Percentiles rank a stretch among this genome's conserved stretches.
Conservation (phyloP, 2,113 vertebrate species). For the Mus spicilegus region DNA sequence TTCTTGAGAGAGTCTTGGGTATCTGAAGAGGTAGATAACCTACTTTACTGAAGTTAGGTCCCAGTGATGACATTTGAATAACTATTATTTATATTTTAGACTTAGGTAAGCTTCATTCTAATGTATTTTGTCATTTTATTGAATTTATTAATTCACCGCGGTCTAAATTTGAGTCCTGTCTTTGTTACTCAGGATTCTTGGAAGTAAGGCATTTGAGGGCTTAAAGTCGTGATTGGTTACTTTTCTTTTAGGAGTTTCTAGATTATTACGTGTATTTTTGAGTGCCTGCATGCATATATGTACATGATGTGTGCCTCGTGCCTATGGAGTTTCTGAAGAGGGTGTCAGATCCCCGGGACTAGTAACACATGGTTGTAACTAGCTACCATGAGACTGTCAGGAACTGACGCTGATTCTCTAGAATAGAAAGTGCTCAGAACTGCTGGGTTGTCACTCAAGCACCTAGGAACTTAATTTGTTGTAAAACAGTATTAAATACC, state of each 20-base stretch:
- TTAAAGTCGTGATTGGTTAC: neutral
- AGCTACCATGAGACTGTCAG: neutral
- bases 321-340: neutral
- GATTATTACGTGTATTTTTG: neutral
- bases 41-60: neutral
- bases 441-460: neutral
- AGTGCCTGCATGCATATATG: neutral
- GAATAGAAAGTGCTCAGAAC: neutral
- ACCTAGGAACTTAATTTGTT: neutral
- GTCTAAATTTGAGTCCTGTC: neutral
- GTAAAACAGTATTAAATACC: neutral
- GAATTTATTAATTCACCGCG: slow-evolving; percentile 3
- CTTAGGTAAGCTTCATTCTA: neutral
- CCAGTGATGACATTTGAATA: neutral
- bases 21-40: neutral
- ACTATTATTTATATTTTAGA: neutral
- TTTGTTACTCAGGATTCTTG: neutral
- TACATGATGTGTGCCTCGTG: neutral
- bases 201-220: neutral
- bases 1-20: neutral
- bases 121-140: neutral
- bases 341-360: neutral
- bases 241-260: neutral
- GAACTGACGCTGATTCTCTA: neutral
- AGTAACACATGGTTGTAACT: neutral